These are phyloP conservation scores for Amphibalanus amphitrite DNA, from an alignment of 1,140 invertebrate species.

Conservation along the genomic window DNA sequence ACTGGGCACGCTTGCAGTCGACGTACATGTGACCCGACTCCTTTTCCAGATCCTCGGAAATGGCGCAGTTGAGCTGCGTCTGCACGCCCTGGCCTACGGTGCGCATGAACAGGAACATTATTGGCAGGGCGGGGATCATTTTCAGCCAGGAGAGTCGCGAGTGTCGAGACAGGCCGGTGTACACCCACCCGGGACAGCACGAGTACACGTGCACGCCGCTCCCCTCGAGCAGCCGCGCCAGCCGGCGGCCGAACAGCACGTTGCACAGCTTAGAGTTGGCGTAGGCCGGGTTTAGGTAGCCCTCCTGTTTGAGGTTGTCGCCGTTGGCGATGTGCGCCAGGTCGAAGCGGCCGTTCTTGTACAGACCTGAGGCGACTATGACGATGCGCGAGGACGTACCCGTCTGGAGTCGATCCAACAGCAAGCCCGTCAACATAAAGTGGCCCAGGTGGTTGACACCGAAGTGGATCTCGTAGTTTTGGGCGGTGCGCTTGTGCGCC, in stretches of 20 bases:
- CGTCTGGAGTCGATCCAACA: conserved; percentile 31
- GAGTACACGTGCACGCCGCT: conserved; percentile 45
- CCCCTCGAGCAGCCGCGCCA: conserved; percentile 37
- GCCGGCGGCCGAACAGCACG: conserved; percentile 43
- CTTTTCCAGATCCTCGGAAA: conserved; percentile 39
- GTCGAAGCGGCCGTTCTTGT: conserved; percentile 46
- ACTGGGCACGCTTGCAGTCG: conserved; percentile 38
- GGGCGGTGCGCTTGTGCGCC: conserved; percentile 38
- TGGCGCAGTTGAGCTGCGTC: conserved; percentile 55
- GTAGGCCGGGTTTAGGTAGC: conserved; percentile 40
- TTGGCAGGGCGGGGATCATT: conserved; percentile 45
- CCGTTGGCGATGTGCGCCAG: conserved; percentile 27
- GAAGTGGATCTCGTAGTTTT: conserved; percentile 74
- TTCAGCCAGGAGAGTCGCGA: conserved; percentile 42
- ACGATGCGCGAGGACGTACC: conserved; percentile 29
- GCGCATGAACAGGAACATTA: conserved; percentile 48
- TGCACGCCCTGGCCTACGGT: conserved; percentile 48
- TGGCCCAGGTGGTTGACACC: conserved; percentile 88
- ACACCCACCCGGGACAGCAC: conserved; percentile 68
- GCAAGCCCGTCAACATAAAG: conserved; percentile 69
- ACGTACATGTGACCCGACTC: conserved; percentile 47
- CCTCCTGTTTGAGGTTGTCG: conserved; percentile 43
- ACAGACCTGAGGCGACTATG: conserved; percentile 34
- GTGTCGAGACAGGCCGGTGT: conserved; percentile 54
- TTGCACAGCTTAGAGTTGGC: conserved; percentile 62